phyloP scores from a whole-genome alignment of 64 coral and sea anemone genomes.

The Stichodactyla helianthus region DNA sequence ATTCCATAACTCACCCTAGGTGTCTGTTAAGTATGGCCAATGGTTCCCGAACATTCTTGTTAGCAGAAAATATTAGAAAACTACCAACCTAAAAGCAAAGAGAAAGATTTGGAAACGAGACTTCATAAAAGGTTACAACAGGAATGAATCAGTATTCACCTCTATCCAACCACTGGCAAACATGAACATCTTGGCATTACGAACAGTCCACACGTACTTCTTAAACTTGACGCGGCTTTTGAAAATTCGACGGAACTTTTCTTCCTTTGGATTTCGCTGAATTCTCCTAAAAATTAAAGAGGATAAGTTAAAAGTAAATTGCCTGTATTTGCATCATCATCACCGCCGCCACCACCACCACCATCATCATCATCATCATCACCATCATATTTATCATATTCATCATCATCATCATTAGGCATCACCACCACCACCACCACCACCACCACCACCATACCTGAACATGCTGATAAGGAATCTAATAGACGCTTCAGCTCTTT shows the following conservation, averaged over 20 bases:
- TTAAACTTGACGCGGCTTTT: constrained; percentile 50
- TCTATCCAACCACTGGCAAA: constrained; percentile 48
- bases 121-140: neutral
- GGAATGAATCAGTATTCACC: constrained; percentile 15
- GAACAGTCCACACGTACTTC: constrained; percentile 51
- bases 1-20: constrained; percentile 4
- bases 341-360: neutral
- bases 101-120: neutral
- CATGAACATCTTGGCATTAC: constrained; percentile 57
- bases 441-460: neutral
- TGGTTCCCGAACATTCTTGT: constrained; percentile 21
- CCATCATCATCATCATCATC: neutral
- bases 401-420: neutral
- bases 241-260: constrained; percentile 48
- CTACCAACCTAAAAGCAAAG: constrained; percentile 47
- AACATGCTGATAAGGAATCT: constrained; percentile 49
- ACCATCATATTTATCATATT: neutral
- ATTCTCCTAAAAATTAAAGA: constrained; percentile 31
- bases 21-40: constrained; percentile 40
- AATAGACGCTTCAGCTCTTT: constrained; percentile 28
- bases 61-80: constrained; percentile 44
- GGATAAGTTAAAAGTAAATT: neutral
- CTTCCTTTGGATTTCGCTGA: constrained; percentile 49
- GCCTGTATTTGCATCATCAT: neutral
- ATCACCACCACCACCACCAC: neutral